phyloP scores from a whole-genome alignment of 2,888 invertebrate species.

The Tricholauxania praeusta region DNA sequence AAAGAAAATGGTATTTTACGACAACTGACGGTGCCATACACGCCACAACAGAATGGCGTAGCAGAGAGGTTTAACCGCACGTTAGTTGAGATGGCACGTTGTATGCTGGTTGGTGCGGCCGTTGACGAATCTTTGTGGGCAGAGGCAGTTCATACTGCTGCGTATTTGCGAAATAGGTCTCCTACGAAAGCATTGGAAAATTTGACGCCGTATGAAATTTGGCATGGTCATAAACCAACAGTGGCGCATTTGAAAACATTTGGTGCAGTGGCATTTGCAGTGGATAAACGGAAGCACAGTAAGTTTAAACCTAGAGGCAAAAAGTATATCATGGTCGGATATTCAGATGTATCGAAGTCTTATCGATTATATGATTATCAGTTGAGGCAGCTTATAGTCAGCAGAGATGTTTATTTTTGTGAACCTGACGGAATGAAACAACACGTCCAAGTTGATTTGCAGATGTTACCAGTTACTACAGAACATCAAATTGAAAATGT shows the following conservation, averaged over 20 bases:
- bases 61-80: conserved; percentile 46
- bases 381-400: not conserved
- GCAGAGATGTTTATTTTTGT: not conserved
- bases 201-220: conserved; percentile 45
- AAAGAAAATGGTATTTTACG: conserved; percentile 40
- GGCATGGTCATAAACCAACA: conserved; percentile 43
- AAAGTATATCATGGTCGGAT: conserved; percentile 21
- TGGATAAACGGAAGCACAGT: conserved; percentile 31
- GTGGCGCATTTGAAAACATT: conserved; percentile 40
- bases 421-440: not conserved
- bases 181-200: conserved; percentile 40
- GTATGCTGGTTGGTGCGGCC: conserved; percentile 50
- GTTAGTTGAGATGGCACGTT: conserved; percentile 52
- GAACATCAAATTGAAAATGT: too few species aligned
- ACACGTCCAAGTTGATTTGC: too few species aligned
- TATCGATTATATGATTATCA: not conserved
- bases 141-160: conserved; percentile 46
- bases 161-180: conserved; percentile 42
- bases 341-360: not conserved
- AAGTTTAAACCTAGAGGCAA: conserved; percentile 40
- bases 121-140: conserved; percentile 50
- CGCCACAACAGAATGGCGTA: conserved; percentile 50
- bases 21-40: conserved; percentile 45
- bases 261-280: conserved; percentile 36
- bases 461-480: too few species aligned